Evolutionary conservation across 1,140 invertebrate species (phyloP), one percentile per base, ranked within the genome.

Genomic region (Plutomurus gul): DNA sequence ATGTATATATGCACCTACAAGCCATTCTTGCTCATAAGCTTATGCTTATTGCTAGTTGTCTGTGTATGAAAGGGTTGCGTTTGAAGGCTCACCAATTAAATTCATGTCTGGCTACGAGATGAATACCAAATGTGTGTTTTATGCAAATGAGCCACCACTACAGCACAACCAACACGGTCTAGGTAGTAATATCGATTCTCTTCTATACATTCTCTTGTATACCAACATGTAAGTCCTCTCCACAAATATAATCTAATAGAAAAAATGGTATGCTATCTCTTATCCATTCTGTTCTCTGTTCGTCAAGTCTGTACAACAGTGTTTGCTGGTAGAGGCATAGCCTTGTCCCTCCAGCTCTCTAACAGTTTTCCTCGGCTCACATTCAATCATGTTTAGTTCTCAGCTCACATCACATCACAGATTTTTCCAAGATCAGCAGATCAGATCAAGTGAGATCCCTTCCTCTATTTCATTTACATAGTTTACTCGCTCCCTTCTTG

Each of bases 41-140:
- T n/a, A n/a, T n/a, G n/a, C n/a, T n/a, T n/a, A n/a, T n/a, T n/a
- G n/a, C n/a, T n/a, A n/a, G n/a, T n/a, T n/a, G n/a, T n/a, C n/a
- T 65, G 30, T 36, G 56, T 65, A 65, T 65, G 56, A 65, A 65
- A 65, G 56, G 51, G 47, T 49, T 77, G 75, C 47, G 75, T 79
- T 79, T 79, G 77, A 79, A 71, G 71, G 46, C 56, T 78, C 72
- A 78, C 77, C 78, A 79, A 79, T 79, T 79, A 79, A 79, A 79
- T 79, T 75, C 78, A 70, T 49, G 78, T 79, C 73, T 56, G 72
- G 75, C 78, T 73, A 65, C 75, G 78, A 79, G 78, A 79, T 79
- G 78, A 79, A 79, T 79, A 75, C 78, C 20, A 76, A 79, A 79
- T 79, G 78, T 33, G 39, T 75, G 36, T 70, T 79, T 79, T 79